Conservation (phyloP, 2,888 invertebrate species). For the Macropis europaea region DNA sequence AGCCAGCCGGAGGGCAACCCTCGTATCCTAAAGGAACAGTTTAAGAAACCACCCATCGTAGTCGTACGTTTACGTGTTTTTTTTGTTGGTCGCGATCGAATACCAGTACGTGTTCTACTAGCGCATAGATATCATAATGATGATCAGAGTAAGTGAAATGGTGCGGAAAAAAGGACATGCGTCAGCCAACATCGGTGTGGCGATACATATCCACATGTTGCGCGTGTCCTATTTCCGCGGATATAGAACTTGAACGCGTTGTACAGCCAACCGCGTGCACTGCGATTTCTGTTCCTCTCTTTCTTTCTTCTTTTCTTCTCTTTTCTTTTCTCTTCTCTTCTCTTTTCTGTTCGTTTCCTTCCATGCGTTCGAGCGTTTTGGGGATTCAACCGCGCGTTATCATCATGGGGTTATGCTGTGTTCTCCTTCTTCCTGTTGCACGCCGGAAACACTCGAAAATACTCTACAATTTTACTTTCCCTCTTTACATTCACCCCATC, state of each 20-base stretch:
- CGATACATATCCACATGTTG: too few relatives aligned
- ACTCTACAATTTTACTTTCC: background rate
- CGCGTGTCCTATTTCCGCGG: background rate
- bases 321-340: too few relatives aligned
- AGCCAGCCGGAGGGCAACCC: conserved; percentile 46
- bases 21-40: conserved; percentile 53
- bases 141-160: background rate
- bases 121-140: too few relatives aligned
- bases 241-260: background rate
- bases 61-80: conserved; percentile 73
- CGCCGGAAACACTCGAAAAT: conserved; percentile 11
- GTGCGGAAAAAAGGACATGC: background rate
- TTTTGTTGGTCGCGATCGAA: conserved; percentile 49
- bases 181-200: too few relatives aligned
- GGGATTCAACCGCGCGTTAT: too few relatives aligned
- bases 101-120: too few relatives aligned
- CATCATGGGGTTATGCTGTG: conserved; percentile 9
- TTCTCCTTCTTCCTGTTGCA: conserved; percentile 11
- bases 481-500: background rate
- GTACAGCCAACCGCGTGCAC: conserved; percentile 30
- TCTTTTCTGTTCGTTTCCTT: too few relatives aligned
- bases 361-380: too few relatives aligned
- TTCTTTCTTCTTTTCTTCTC: too few relatives aligned
- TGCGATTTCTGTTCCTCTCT: background rate
- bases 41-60: conserved; percentile 73